A percentile compares a stretch with the other conserved stretches of the same genome.
These are phyloP conservation scores for Corythoichthys intestinalis DNA, from an alignment of 2,113 vertebrate genomes.

Conservation along the genomic window DNA sequence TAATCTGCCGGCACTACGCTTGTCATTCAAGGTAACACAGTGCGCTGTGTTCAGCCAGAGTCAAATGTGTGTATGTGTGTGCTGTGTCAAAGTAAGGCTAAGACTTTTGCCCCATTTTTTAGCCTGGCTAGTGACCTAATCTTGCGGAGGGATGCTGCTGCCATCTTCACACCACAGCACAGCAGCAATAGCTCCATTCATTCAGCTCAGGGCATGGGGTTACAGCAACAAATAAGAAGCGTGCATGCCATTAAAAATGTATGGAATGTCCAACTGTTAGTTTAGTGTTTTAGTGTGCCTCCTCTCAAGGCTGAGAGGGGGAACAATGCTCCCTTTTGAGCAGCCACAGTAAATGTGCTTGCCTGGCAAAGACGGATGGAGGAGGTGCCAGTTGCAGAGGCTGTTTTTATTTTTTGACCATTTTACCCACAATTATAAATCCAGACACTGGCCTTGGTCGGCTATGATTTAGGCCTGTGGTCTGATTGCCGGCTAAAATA, in stretches of 20 bases:
- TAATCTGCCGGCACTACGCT: slow-evolving; percentile 29
- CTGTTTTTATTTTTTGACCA: slow-evolving; percentile 57
- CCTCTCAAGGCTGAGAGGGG: slow-evolving; percentile 62
- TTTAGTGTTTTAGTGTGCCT: slow-evolving; percentile 76
- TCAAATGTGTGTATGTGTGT: slow-evolving; percentile 1
- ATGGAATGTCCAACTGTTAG: slow-evolving; percentile 85
- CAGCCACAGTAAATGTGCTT: slow-evolving; percentile 53
- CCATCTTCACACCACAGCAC: slow-evolving; percentile 55
- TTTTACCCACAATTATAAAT: slow-evolving; percentile 63
- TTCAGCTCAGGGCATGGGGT: slow-evolving; percentile 78
- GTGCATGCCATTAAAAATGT: slow-evolving; percentile 80
- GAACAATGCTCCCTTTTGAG: slow-evolving; percentile 72
- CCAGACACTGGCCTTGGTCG: slow-evolving; percentile 42
- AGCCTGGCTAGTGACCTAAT: slow-evolving; percentile 57
- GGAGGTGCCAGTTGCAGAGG: slow-evolving; percentile 57
- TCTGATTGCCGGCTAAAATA: slow-evolving; percentile 68
- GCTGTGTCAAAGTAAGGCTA: slow-evolving; percentile 15
- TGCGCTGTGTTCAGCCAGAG: slow-evolving; percentile 18
- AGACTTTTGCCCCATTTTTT: slow-evolving; percentile 48
- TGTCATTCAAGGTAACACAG: slow-evolving; percentile 35
- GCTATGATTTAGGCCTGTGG: slow-evolving; percentile 55
- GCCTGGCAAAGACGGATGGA: slow-evolving; percentile 39
- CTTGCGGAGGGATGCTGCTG: slow-evolving; percentile 51
- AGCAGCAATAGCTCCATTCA: slow-evolving; percentile 75
- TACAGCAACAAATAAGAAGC: slow-evolving; percentile 87